phyloP scores from a whole-genome alignment of 2,797 vertebrate species.

The Lutjanus argentimaculatus region DNA sequence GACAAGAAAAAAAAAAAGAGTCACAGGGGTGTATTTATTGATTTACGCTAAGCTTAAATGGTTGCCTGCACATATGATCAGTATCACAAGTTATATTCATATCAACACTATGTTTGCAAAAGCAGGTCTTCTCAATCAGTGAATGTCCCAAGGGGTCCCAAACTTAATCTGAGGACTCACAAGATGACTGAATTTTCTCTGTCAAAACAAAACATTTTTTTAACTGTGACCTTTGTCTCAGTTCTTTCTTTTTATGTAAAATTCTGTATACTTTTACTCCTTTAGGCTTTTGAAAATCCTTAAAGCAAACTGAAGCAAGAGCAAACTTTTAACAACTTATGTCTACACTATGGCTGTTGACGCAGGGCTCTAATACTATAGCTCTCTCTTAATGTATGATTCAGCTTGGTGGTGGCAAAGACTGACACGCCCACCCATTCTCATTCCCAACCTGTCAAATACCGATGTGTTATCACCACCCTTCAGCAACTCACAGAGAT shows the following conservation, averaged over 20 bases:
- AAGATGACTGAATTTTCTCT: background rate
- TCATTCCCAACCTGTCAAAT: too few species aligned
- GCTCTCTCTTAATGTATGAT: background rate
- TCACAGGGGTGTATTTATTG: background rate
- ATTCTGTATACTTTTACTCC: background rate
- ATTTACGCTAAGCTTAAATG: background rate
- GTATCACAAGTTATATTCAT: background rate
- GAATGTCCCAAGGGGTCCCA: background rate
- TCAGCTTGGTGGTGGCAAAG: background rate
- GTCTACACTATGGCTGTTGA: too few species aligned
- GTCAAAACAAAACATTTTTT: too few species aligned
- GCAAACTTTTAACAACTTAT: background rate
- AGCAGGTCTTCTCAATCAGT: background rate
- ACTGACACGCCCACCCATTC: background rate
- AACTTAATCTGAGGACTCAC: background rate
- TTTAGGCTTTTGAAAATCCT: slow-evolving; percentile 1
- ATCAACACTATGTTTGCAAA: background rate
- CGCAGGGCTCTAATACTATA: background rate
- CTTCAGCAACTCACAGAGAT: too few species aligned
- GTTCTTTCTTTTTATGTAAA: background rate
- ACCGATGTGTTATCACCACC: too few species aligned
- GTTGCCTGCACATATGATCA: slow-evolving; percentile 1
- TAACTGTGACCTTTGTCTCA: background rate
- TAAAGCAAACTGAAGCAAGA: background rate
- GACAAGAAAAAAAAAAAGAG: background rate